These are phyloP conservation scores for Ctenosaura bakeri DNA, from an alignment of 2,797 vertebrate species.

Conservation along the genomic window DNA sequence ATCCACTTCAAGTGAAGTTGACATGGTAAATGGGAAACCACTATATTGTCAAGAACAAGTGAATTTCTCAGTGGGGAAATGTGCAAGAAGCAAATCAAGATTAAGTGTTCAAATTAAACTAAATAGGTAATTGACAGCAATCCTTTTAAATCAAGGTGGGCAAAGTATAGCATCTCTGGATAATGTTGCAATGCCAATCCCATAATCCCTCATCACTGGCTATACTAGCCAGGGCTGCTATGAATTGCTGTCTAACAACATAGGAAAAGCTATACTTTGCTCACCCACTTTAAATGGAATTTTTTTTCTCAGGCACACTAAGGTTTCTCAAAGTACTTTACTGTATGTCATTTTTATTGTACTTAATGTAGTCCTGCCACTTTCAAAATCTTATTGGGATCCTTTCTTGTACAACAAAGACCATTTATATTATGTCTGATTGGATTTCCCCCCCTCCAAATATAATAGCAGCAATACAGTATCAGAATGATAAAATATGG, in stretches of 20 bases:
- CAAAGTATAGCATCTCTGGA: too few relatives aligned
- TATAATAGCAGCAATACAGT: constrained; percentile 44
- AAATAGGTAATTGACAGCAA: not conserved
- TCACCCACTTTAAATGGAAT: too few relatives aligned
- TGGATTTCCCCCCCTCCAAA: constrained; percentile 29
- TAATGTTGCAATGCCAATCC: too few relatives aligned
- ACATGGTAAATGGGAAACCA: not conserved
- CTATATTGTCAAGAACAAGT: constrained; percentile 16
- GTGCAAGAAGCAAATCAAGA: constrained; percentile 19
- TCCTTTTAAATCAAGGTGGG: not conserved
- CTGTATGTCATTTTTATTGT: not conserved
- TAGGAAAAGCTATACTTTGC: too few relatives aligned
- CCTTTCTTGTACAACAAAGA: constrained; percentile 45
- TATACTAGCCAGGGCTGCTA: too few relatives aligned
- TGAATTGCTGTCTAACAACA: too few relatives aligned
- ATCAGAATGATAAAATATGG: not conserved
- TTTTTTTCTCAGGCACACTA: not conserved
- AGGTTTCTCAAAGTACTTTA: constrained; percentile 9
- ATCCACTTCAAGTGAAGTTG: constrained; percentile 4
- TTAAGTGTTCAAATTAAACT: constrained; percentile 6
- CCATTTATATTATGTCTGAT: constrained; percentile 24
- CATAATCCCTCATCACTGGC: too few relatives aligned
- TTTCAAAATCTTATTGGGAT: constrained; percentile 9
- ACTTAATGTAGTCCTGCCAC: not conserved
- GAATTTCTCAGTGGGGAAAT: constrained; percentile 15